Percentiles rank a stretch among this genome's conserved stretches.
phyloP scores from a whole-genome alignment of 2,888 invertebrate species.

The Pachycephus smyrnensis region DNA sequence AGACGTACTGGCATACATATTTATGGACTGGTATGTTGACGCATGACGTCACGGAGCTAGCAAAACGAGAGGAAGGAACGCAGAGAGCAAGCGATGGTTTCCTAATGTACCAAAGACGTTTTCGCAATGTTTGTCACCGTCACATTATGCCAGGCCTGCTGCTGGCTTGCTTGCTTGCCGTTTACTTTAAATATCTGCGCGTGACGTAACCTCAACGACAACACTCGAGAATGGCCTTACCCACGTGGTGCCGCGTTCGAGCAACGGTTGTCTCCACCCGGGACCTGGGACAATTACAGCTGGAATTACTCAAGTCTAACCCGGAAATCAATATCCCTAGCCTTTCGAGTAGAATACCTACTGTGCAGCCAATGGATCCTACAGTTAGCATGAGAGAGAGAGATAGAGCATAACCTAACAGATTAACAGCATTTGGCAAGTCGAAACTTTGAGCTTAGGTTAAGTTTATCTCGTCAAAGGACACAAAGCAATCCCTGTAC shows the following conservation, averaged over 20 bases:
- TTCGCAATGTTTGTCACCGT: constrained; percentile 36
- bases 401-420: too few species aligned
- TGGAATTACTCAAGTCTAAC: not conserved
- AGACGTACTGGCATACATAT: not conserved
- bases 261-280: constrained; percentile 20
- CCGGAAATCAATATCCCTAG: too few species aligned
- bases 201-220: constrained; percentile 32
- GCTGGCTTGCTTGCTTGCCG: constrained; percentile 25
- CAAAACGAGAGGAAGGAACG: constrained; percentile 15
- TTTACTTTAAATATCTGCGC: constrained; percentile 30
- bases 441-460: too few species aligned
- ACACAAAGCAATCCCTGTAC: too few species aligned
- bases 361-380: too few species aligned
- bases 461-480: too few species aligned
- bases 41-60: constrained; percentile 13
- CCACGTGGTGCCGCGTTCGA: constrained; percentile 24
- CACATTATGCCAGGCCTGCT: constrained; percentile 25
- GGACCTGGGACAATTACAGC: constrained; percentile 12
- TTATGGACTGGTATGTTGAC: constrained; percentile 4
- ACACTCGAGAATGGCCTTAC: constrained; percentile 19
- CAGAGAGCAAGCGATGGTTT: constrained; percentile 14
- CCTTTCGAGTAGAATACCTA: too few species aligned
- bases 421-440: too few species aligned
- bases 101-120: constrained; percentile 27
- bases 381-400: too few species aligned